Conservation (phyloP, 2,113 vertebrate genomes). For the Chaenogobius annularis region DNA sequence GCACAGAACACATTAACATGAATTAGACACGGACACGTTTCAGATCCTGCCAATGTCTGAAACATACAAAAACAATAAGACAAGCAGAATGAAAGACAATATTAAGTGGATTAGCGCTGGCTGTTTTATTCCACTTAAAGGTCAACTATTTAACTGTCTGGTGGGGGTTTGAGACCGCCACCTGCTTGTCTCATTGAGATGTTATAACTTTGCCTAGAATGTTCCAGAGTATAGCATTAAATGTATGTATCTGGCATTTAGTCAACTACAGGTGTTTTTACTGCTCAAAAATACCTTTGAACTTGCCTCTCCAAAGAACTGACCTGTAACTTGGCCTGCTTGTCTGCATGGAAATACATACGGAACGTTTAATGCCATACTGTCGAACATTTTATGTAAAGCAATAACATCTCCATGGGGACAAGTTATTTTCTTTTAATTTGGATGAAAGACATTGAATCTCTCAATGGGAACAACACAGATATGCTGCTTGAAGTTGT, state of each 20-base stretch:
- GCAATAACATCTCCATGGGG: too few species aligned
- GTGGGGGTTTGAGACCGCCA: too few species aligned
- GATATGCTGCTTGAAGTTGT: not conserved
- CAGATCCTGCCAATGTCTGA: slow-evolving; percentile 56
- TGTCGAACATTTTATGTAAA: not conserved
- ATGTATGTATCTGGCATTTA: not conserved
- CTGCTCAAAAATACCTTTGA: not conserved
- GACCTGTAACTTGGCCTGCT: too few species aligned
- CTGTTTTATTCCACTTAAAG: slow-evolving; percentile 36
- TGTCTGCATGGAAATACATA: too few species aligned
- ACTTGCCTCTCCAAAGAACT: not conserved
- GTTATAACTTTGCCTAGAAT: not conserved
- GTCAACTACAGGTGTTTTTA: too few species aligned
- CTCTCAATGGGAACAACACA: slow-evolving; percentile 28
- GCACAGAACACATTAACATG: slow-evolving; percentile 47
- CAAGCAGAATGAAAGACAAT: slow-evolving; percentile 39
- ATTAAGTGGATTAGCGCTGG: slow-evolving; percentile 46
- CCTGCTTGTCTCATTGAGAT: not conserved
- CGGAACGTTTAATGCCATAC: too few species aligned
- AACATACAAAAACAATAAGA: slow-evolving; percentile 51
- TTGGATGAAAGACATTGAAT: slow-evolving; percentile 28
- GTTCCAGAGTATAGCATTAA: too few species aligned
- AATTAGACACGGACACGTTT: slow-evolving; percentile 59
- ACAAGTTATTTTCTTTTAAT: not conserved
- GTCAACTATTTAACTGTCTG: too few species aligned